phyloP scores from a whole-genome alignment of 2,888 invertebrate genomes.

The Geotrupes spiniger region DNA sequence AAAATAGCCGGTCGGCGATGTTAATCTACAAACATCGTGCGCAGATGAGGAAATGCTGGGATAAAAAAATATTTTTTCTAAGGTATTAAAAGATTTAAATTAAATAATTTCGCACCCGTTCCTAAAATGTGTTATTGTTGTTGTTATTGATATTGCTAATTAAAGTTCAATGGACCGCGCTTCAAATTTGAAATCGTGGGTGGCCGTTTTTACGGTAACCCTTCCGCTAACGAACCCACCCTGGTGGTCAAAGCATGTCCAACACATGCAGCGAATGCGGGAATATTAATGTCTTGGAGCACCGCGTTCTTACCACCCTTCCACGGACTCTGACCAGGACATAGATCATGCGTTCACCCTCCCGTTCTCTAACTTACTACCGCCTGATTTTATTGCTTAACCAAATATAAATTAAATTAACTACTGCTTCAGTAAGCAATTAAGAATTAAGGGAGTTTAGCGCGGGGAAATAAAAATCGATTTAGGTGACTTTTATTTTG shows the following conservation, averaged over 20 bases:
- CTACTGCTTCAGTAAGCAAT: constrained; percentile 52
- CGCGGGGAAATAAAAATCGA: constrained; percentile 47
- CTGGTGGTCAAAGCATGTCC: constrained; percentile 44
- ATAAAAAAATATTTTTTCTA: no score
- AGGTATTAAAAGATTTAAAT: no score
- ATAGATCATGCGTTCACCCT: constrained; percentile 48
- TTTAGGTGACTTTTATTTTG: constrained; percentile 49
- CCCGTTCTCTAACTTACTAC: constrained; percentile 37
- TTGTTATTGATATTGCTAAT: no score
- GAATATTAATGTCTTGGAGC: constrained; percentile 51
- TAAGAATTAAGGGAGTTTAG: constrained; percentile 50
- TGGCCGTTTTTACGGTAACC: neutral
- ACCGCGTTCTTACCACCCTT: constrained; percentile 50
- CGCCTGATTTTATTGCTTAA: constrained; percentile 50
- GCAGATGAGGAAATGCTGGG: no score
- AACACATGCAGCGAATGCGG: constrained; percentile 42
- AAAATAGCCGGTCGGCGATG: no score
- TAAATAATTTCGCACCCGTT: no score
- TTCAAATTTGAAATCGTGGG: no score
- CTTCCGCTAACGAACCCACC: constrained; percentile 10
- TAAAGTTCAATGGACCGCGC: no score
- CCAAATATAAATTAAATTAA: constrained; percentile 53
- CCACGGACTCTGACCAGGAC: constrained; percentile 46
- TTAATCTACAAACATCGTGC: no score
- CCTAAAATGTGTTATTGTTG: no score